These are phyloP conservation scores for Ceyx melanurus DNA, from an alignment of 2,113 vertebrate species.

Conservation along the genomic window DNA sequence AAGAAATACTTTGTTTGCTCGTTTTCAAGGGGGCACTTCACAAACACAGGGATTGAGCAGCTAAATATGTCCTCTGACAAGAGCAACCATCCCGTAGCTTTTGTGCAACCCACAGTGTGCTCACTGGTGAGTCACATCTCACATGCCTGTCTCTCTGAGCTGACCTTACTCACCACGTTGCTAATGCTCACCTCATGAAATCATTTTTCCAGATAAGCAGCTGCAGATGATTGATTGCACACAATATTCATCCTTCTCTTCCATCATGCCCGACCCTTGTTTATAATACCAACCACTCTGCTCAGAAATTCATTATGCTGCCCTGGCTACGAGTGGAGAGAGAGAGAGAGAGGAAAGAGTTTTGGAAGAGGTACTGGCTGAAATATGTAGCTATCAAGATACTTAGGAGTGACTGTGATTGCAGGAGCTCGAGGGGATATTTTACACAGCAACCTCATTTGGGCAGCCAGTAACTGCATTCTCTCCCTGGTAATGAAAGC, in stretches of 20 bases:
- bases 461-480: background rate
- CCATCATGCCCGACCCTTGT: rapidly evolving
- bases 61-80: background rate
- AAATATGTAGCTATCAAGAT: background rate
- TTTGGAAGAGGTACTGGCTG: background rate
- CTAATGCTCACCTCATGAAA: background rate
- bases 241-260: background rate
- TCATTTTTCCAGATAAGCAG: background rate
- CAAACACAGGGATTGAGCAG: background rate
- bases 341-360: background rate
- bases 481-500: background rate
- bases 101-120: background rate
- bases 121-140: background rate
- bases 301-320: background rate
- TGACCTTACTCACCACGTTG: background rate
- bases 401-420: background rate
- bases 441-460: background rate
- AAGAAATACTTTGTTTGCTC: background rate
- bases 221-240: background rate
- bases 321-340: background rate
- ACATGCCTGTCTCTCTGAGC: background rate
- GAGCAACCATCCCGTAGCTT: background rate
- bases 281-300: background rate
- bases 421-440: background rate
- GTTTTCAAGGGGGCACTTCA: background rate